These are phyloP conservation scores for Picus viridis DNA, from an alignment of 2,797 vertebrate genomes.

Conservation along the genomic window DNA sequence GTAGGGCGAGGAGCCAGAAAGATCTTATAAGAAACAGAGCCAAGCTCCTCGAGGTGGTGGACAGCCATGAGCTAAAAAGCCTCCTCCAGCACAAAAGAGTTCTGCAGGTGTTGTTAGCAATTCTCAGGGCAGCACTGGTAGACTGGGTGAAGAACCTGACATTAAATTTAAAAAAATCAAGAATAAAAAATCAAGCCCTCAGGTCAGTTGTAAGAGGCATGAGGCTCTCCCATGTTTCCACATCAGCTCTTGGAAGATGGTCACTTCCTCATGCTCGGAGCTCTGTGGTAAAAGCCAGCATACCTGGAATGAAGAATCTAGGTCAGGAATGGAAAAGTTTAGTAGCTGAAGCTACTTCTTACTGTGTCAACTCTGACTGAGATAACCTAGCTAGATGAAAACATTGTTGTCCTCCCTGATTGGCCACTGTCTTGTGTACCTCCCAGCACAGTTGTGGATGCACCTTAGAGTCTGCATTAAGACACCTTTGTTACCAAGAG, in stretches of 20 bases:
- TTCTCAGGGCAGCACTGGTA: background rate
- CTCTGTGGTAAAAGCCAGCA: background rate
- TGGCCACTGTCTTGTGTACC: background rate
- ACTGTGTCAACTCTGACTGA: background rate
- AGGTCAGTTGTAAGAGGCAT: background rate
- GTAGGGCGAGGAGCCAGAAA: background rate
- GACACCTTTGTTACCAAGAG: background rate
- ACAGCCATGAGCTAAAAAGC: background rate
- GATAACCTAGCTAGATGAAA: background rate
- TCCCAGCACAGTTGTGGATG: background rate
- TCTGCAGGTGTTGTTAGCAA: background rate
- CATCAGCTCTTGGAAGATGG: background rate
- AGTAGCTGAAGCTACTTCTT: background rate
- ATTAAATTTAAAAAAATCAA: background rate
- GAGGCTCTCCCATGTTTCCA: background rate
- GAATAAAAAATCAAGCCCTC: background rate
- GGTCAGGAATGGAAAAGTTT: background rate
- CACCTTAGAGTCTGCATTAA: background rate
- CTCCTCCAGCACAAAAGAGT: background rate
- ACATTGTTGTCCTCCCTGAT: background rate
- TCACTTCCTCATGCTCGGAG: background rate
- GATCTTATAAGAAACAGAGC: background rate
- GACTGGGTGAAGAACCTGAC: background rate
- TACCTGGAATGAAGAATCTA: background rate
- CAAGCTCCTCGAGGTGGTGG: constrained; percentile 1